Base-by-base conservation (phyloP, 2,888 invertebrate genomes). In the Andrena trimmerana region DNA sequence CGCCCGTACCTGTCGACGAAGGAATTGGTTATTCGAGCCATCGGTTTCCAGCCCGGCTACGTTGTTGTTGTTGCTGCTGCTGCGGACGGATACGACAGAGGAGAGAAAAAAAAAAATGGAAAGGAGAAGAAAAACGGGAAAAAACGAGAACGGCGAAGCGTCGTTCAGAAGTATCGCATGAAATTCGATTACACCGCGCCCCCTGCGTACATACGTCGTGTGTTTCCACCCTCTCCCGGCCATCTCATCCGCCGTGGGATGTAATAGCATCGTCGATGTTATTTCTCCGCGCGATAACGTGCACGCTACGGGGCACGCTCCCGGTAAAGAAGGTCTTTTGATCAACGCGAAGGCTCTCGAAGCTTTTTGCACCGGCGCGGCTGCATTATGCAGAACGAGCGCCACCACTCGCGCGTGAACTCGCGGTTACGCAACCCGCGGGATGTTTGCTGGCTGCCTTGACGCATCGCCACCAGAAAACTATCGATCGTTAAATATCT, bases 321-420 rank as follows among this genome's bases (percentile, higher is more conserved):
- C 31, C n/a, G 52, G 66, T 57, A 52, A 76, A 52, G 63, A 75
- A 63, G 84, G 67, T 74, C 86, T 81, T 86, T 84, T 83, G 88
- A 88, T 88, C 87, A 76, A 81, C 81, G 74, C 75, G 66, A 63
- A 74, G 72, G 66, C 79, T 24, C 24, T 84, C 72, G 81, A 74
- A 78, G 78, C 74, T 72, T 75, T 76, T 75, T 80, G 77, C 73
- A 52, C 31, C 62, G 16, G 10, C 70, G 54, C 54, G 65, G 57
- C 73, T 76, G 62, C 74, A 73, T 78, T 77, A 80, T 81, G 78
- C 79, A 74, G 78, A 81, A 70, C 78, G 42, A 42, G 42, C 42
- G 57, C 27, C 60, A 20, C 54, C 54, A 24, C 57, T 57, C 57
- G 57, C 57, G 27, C 81, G 74, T 50, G 75, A 77, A 76, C 57